Evolutionary conservation across 2,888 invertebrate species (phyloP), one percentile per base, ranked within the genome.

Genomic region (Tachina lurida): DNA sequence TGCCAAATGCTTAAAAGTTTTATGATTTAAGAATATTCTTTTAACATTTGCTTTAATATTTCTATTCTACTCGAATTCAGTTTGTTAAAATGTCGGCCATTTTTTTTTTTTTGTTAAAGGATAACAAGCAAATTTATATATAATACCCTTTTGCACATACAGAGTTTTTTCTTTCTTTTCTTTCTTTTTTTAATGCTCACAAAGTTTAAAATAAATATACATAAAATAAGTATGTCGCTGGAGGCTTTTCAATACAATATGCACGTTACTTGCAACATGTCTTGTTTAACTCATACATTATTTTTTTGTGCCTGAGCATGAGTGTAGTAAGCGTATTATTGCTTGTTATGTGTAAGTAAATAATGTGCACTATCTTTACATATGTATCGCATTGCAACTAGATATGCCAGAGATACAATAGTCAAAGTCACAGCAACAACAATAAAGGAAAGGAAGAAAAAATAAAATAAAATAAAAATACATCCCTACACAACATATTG

Each of bases 101-200:
- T 31, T 10, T 73, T 80, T 86, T 84, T 76, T 76, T 43, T 10
- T 73, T 76, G 80, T 84, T 76, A 74, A 86, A 63, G 79, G 76
- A 86, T 83, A 86, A 83, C 83, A 83, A 83, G 79, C 62, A 79
- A 85, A 58, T 82, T 82, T 70, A 78, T 82, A 78, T 85, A 75
- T 82, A 82, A 85, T 78, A 78, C 70, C 65, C 52, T n/a, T n/a
- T n/a, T 41, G 47, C 12, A 9, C n/a, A 47, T 22, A 56, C 31
- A 31, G 31, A 7, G n/a, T 10, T 52, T 52, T 62, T 77, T 77
- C 67, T 13, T 1, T 0, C 22, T 3, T 0, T 19, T 12, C 31
- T 49, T 22, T 2, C 12, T 41, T 41, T 56, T 60, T n/a, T 47
- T 58, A 54, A 17, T 12, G 17, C 49, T 52, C 31, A 62, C 45